A percentile compares a stretch with the other conserved stretches of the same genome.
Conservation (phyloP, 2,113 vertebrate species). For the Ophiodon elongatus region DNA sequence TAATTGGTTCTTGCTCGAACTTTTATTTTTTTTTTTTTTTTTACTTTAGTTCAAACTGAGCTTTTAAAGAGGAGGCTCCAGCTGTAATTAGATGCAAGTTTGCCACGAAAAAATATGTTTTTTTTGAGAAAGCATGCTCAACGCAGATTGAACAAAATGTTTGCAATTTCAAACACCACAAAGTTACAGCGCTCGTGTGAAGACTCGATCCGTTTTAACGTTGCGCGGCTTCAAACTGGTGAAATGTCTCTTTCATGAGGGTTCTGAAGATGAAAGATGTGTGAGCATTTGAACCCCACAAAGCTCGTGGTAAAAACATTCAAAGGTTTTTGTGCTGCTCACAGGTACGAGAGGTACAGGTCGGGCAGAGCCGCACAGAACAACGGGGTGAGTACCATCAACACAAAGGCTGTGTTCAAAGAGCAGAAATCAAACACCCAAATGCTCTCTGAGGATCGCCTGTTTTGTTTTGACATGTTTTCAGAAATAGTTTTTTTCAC, state of each 20-base stretch:
- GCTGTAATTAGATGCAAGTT: not conserved
- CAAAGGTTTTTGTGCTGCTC: conserved; percentile 11
- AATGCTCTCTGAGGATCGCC: not conserved
- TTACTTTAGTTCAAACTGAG: not conserved
- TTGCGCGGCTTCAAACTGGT: not conserved
- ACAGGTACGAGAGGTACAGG: conserved; percentile 95
- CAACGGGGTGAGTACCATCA: conserved; percentile 90
- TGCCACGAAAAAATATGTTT: not conserved
- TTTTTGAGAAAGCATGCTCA: not conserved
- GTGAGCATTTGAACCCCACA: conserved; percentile 30
- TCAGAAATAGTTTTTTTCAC: not conserved
- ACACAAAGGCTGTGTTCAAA: not conserved
- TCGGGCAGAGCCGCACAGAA: conserved; percentile 89
- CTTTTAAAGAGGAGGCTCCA: not conserved
- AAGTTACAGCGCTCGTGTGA: not conserved
- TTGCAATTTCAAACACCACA: conserved; percentile 4
- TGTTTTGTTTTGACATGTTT: not conserved
- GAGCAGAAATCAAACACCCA: not conserved
- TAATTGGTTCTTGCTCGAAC: not conserved
- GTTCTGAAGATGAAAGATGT: conserved; percentile 24
- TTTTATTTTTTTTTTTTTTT: too few relatives aligned
- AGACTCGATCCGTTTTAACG: conserved; percentile 6
- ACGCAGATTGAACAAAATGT: not conserved
- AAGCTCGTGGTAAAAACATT: conserved; percentile 29
- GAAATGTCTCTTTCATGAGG: conserved; percentile 21